Base-by-base conservation (phyloP, 1,140 invertebrate genomes). In the Procambarus virginalis region DNA sequence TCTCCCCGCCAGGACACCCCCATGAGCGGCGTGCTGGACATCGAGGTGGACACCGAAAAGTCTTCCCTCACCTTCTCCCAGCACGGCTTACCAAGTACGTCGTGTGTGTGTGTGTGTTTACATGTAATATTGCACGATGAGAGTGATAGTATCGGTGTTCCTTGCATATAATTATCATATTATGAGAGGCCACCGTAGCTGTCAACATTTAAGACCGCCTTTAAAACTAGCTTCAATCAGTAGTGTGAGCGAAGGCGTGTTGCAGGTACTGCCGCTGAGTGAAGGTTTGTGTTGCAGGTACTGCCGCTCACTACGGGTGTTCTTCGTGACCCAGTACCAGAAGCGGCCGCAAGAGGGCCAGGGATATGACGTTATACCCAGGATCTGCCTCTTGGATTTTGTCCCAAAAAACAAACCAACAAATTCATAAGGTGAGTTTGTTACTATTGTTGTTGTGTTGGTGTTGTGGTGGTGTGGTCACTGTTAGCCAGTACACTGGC, bases 31-130 rank as follows among this genome's bases (percentile, higher is more conserved):
- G 2, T 86, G n/a, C 12, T 91, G 34, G 90, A 91, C 80, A n/a
- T 91, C 12, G 81, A 87, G 34, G 80, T 84, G 2, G 90, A 91
- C 64, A 87, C 90, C 0, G 90, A 91, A 51, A 86, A 87, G 77
- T 86, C 84, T 12, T 22, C 55, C 34, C 70, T 87, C n/a, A 22
- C 77, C 14, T 78, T 87, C 78, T 60, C 51, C n/a, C 90, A 91
- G 45, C 90, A 91, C 51, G 90, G 90, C 0, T 91, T 70, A 91
- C 90, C 46, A 91, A 55, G 90, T 91, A 84, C 17, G 70, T 85
- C 8, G 3, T 64, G 51, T 5, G 51, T 55, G 51, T n/a, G n/a
- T 55, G 8, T 58, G 55, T 58, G 55, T 58, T 58, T 9, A 6
- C 12, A 58, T 58, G 55, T 58, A 58, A 58, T 8, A 58, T 58